phyloP scores from a whole-genome alignment of 1,140 invertebrate genomes.

The Drosophila tropicalis region DNA sequence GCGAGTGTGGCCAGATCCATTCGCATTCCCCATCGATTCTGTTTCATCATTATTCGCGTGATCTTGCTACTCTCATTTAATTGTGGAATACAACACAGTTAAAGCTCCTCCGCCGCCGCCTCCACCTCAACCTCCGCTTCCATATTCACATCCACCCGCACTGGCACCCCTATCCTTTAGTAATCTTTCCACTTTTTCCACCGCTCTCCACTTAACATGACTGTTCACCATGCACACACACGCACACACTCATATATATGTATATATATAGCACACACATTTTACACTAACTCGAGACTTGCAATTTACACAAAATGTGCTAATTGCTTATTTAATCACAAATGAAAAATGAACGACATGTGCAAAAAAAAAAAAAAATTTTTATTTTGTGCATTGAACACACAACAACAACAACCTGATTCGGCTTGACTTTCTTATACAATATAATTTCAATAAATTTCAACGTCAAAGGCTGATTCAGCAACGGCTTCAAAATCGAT shows the following conservation, averaged over 20 bases:
- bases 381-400: conserved; percentile 53
- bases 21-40: background rate
- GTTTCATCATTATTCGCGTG: conserved; percentile 14
- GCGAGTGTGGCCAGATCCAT: too few species aligned
- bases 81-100: background rate
- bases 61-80: conserved; percentile 22
- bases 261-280: background rate
- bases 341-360: conserved; percentile 60
- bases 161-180: background rate
- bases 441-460: conserved; percentile 29
- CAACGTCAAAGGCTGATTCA: conserved; percentile 47
- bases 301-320: conserved; percentile 38
- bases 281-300: conserved; percentile 23
- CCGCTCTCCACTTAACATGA: conserved; percentile 3
- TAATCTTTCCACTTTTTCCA: background rate
- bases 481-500: conserved; percentile 20
- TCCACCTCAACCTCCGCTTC: too few species aligned
- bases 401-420: conserved; percentile 21
- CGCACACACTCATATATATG: background rate
- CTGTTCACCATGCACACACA: background rate
- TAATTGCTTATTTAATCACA: conserved; percentile 61
- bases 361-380: conserved; percentile 53
- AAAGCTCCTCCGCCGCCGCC: too few species aligned
- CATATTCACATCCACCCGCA: background rate
- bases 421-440: conserved; percentile 45